Evolutionary conservation across 2,113 vertebrate species (phyloP), one percentile per base, ranked within the genome.

Genomic region (Nesogale talazaci): DNA sequence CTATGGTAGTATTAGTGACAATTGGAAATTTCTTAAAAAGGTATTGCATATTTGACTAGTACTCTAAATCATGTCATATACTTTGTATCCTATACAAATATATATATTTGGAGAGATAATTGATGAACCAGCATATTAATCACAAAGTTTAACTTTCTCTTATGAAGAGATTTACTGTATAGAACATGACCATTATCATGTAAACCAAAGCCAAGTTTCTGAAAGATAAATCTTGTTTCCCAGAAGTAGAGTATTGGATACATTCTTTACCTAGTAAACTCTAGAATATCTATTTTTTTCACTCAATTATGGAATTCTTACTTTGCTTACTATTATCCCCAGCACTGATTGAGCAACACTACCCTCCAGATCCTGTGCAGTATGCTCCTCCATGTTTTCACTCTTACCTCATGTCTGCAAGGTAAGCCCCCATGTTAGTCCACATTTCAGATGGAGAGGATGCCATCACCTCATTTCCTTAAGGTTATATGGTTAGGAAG

Each of bases 151-250:
- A 52, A 52, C 46, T 52, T 52, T 52, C 6, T 52, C n/a, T 79
- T n/a, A 78, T 69, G 80, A 77, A 70, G 7, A 75, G 25, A 59
- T 86, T 52, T 83, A 36, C 75, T 92, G 11, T 25, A 25, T 34
- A 57, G 20, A 22, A 23, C 42, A 14, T 27, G 22, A 34, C 79
- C 82, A 85, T 83, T 57, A n/a, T 83, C 46, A n/a, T 77, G 67
- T 14, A 56, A 23, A 2, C 14, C 85, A 86, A 86, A 88, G 57
- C 12, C 34, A 75, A 16, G 77, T 56, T 84, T 90, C 52, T 67
- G 34, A 94, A 94, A 78, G 86, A 90, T 38, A 74, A 75, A 79
- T 52, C 56, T 92, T 63, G 6, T 52, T 93, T 38, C 74, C 61
- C 38, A 46, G 31, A 63, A 67, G 76, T 79, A 59, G 42, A 87